These are phyloP conservation scores for Caligus rogercresseyi DNA, from an alignment of 1,140 invertebrate species.

Conservation along the genomic window DNA sequence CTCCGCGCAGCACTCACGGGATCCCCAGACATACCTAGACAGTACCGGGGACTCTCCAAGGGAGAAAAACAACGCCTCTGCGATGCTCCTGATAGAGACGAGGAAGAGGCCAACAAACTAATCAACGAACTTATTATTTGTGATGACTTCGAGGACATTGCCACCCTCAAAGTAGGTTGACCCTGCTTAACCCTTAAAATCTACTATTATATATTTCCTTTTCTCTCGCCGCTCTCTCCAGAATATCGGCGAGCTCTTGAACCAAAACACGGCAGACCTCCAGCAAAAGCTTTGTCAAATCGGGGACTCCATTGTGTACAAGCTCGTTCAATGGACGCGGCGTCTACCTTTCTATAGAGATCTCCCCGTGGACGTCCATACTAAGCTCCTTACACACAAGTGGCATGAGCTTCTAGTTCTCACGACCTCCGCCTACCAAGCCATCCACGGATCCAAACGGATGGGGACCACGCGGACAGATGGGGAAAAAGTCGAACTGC, in stretches of 20 bases:
- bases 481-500: conserved; percentile 45
- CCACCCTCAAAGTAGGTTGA: conserved; percentile 45
- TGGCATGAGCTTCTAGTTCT: conserved; percentile 91
- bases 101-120: conserved; percentile 34
- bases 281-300: conserved; percentile 82
- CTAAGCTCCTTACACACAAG: conserved; percentile 81
- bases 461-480: conserved; percentile 32
- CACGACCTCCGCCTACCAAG: conserved; percentile 79
- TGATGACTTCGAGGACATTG: conserved; percentile 86
- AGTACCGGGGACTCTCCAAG: conserved; percentile 45
- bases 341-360: conserved; percentile 88
- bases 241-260: conserved; percentile 71
- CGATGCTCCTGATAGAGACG: background rate
- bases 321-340: conserved; percentile 95
- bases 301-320: conserved; percentile 85
- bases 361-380: conserved; percentile 77
- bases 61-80: conserved; percentile 34
- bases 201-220: too few relatives aligned
- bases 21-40: conserved; percentile 50
- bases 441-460: conserved; percentile 54
- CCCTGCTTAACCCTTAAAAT: too few relatives aligned
- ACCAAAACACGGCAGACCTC: conserved; percentile 63
- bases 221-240: too few relatives aligned
- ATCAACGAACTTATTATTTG: conserved; percentile 78
- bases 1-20: conserved; percentile 56